phyloP scores from a whole-genome alignment of 2,888 invertebrate species.

The Apamea monoglypha region DNA sequence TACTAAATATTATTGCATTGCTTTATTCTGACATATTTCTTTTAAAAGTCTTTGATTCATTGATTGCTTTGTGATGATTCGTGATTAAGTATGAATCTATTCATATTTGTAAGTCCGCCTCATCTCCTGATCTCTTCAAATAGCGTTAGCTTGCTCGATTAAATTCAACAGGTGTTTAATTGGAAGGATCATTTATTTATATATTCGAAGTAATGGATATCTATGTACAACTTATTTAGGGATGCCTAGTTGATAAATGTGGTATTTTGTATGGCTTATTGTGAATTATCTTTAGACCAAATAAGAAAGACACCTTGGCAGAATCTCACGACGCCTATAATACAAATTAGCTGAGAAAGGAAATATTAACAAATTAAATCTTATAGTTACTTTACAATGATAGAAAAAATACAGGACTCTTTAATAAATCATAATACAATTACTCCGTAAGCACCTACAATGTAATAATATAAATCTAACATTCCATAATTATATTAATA shows the following conservation, averaged over 20 bases:
- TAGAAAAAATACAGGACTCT: slow-evolving; percentile 70
- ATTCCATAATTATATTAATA: slow-evolving; percentile 55
- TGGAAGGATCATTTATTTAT: not conserved
- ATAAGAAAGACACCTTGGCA: not conserved
- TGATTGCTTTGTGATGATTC: not conserved
- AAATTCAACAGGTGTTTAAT: not conserved
- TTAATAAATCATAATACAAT: slow-evolving; percentile 55
- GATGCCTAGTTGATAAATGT: not conserved
- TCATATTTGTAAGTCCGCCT: not conserved
- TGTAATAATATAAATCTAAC: slow-evolving; percentile 57
- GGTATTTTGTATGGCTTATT: not conserved
- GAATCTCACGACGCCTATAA: slow-evolving; percentile 20
- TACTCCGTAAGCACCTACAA: slow-evolving; percentile 65
- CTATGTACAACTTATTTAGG: not conserved
- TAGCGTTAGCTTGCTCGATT: not conserved
- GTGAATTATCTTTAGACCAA: not conserved
- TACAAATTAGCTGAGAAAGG: not conserved
- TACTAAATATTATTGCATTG: slow-evolving; percentile 5
- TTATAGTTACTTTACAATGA: slow-evolving; percentile 41
- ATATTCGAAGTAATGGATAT: not conserved
- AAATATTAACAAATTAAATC: slow-evolving; percentile 14
- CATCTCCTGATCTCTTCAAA: not conserved
- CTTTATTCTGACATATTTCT: slow-evolving; percentile 6
- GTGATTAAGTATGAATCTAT: not conserved
- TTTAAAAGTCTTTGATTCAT: not conserved